phyloP scores from a whole-genome alignment of 2,797 vertebrate species.

The Characodon lateralis region DNA sequence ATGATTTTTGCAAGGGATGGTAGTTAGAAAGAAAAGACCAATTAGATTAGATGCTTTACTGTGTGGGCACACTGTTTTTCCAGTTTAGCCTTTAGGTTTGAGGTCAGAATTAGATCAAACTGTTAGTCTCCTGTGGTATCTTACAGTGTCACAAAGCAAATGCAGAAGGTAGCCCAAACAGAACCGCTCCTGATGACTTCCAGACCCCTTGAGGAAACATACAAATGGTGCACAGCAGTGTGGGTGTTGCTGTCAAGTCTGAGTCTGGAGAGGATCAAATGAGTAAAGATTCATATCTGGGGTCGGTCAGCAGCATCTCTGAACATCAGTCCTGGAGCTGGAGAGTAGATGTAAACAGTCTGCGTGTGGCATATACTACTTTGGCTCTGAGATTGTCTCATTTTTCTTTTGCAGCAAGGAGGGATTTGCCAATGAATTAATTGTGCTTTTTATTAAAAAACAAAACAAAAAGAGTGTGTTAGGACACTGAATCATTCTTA shows the following conservation, averaged over 20 bases:
- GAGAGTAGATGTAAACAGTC: conserved; percentile 17
- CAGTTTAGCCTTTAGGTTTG: neutral
- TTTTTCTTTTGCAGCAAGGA: conserved; percentile 16
- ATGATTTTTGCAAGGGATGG: neutral
- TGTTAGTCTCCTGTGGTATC: neutral
- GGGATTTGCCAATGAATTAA: neutral
- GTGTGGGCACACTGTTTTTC: neutral
- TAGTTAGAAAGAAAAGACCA: neutral
- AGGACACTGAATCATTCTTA: conserved; percentile 23
- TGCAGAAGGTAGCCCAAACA: conserved; percentile 22
- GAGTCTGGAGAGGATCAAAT: conserved; percentile 58
- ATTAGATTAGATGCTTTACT: neutral
- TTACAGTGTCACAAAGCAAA: conserved; percentile 1
- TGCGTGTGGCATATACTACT: conserved; percentile 2
- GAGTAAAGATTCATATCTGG: conserved; percentile 32
- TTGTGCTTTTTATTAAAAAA: conserved; percentile 14
- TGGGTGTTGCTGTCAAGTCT: conserved; percentile 36
- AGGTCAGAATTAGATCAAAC: neutral
- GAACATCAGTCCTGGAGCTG: conserved; percentile 8
- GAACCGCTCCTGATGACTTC: conserved; percentile 32
- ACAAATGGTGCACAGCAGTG: conserved; percentile 42
- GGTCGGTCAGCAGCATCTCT: conserved; percentile 34
- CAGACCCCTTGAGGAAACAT: conserved; percentile 44
- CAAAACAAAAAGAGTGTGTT: neutral
- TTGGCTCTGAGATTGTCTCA: conserved; percentile 13